Evolutionary conservation across 35 echinoderm and acorn worm genomes (phyloP).

Genomic region (Apostichopus parvimensis): DNA sequence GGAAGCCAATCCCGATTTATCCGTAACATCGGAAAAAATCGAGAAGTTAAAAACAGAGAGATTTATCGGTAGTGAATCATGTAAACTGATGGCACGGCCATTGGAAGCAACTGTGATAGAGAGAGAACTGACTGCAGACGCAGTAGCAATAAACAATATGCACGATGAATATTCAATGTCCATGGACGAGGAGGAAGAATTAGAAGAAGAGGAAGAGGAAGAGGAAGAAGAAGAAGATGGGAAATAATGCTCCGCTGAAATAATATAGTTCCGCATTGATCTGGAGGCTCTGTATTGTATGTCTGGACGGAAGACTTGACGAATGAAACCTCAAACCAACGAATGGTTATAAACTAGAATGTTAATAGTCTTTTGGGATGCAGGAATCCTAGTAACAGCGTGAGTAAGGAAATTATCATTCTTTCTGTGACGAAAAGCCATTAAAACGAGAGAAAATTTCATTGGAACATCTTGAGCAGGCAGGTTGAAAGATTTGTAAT

Average conservation of each 20-base stretch:
- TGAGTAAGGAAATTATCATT: too few species aligned
- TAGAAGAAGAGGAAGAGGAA: neutral
- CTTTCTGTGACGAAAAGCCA: too few species aligned
- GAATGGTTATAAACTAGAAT: too few species aligned
- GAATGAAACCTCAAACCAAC: too few species aligned
- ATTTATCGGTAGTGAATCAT: slow-evolving; percentile 17
- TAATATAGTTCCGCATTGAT: neutral
- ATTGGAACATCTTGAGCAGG: too few species aligned
- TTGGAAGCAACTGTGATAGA: neutral
- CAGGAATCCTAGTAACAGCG: too few species aligned
- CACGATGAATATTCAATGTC: neutral
- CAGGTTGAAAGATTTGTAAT: too few species aligned
- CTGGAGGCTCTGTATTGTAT: too few species aligned
- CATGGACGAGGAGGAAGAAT: neutral
- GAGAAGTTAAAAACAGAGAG: slow-evolving; percentile 25
- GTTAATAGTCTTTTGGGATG: too few species aligned
- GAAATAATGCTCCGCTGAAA: slow-evolving; percentile 17
- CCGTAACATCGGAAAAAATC: slow-evolving; percentile 12
- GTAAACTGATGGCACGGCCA: slow-evolving; percentile 8
- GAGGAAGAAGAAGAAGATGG: neutral
- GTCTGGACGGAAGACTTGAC: too few species aligned
- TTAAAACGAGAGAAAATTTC: too few species aligned
- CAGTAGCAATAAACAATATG: neutral
- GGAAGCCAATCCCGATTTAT: slow-evolving; percentile 27
- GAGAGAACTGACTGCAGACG: neutral